Base-by-base conservation (phyloP, 2,888 invertebrate species). In the Prostheceraeus crozeri region DNA sequence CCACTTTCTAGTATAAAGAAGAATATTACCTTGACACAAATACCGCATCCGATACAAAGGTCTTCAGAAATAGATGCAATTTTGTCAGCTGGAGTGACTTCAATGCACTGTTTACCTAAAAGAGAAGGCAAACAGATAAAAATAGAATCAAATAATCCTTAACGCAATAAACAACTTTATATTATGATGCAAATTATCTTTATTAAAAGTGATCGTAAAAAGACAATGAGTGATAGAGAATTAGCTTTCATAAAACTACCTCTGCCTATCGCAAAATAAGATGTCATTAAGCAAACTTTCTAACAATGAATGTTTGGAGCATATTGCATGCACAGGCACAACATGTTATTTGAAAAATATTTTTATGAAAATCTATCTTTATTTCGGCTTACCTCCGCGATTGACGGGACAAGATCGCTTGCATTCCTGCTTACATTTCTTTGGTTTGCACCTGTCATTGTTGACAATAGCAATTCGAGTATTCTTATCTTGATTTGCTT, bases 341-440 rank as follows among this genome's bases (percentile, higher is more conserved):
- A n/a, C n/a, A 14, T 54, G 27, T 1, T 53, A 21, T 64, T 10
- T 31, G 21, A 56, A 0, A 14, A 28, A 25, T 16, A 40, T 6
- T 16, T 31, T 14, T 31, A 16, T 23, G 27, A 27, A 35, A 57
- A 10, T 56, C 40, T 3, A 53, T 14, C 4, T 31, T 27, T 33
- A 63, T 53, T n/a, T 45, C 10, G 11, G 63, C 70, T 67, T 68
- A 73, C 96, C 98, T 90, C 94, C 94, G 67, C 96, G 84, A 63
- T 94, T 94, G 60, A 98, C 96, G 1, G 98, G 98, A 77, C 98
- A 99, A 57, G 89, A 89, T 72, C 90, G 89, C 76, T 98, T 98
- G 80, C 98, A 98, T 73, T 96, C 94, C 77, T 96, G 94, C 59
- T 93, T 84, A 80, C 98, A 98, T 82, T 94, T 83, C 79, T 98